These are phyloP conservation scores for Rapana venosa DNA, from an alignment of 2,888 invertebrate genomes.

Conservation along the genomic window DNA sequence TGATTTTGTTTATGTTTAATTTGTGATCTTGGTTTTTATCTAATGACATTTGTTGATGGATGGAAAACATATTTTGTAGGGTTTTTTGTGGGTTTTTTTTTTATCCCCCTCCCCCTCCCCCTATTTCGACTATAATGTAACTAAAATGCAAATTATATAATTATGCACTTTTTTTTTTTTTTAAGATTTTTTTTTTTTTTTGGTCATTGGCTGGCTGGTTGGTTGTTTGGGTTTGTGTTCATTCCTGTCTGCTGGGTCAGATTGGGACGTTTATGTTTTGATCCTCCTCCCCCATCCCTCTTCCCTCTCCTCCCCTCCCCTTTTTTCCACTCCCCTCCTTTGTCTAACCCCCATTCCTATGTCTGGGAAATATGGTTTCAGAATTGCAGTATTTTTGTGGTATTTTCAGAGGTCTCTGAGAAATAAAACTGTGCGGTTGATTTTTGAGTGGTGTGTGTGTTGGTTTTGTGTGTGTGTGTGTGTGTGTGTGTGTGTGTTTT, in stretches of 20 bases:
- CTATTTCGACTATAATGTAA: too few species aligned
- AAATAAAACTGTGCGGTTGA: constrained; percentile 12
- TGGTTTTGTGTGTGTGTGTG: neutral
- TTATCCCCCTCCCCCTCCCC: too few species aligned
- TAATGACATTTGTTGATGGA: too few species aligned
- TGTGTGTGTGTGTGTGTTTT: constrained; percentile 9
- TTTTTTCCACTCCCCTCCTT: neutral
- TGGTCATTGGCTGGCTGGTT: neutral
- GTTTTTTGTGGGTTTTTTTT: too few species aligned
- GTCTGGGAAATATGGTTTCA: neutral
- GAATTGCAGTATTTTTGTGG: constrained; percentile 9
- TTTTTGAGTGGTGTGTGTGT: neutral
- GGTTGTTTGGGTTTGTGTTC: neutral
- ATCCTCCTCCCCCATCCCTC: neutral
- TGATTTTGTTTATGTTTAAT: too few species aligned
- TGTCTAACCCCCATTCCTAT: neutral
- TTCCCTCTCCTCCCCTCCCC: neutral
- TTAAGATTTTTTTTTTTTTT: too few species aligned
- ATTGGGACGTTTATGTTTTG: neutral
- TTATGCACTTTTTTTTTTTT: too few species aligned
- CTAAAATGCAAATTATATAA: too few species aligned
- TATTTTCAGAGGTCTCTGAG: neutral
- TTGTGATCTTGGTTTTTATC: too few species aligned
- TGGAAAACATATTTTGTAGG: too few species aligned
- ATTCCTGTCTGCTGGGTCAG: constrained; percentile 1